Conservation (phyloP, 2,797 vertebrate species). For the Austrolebias charrua region DNA sequence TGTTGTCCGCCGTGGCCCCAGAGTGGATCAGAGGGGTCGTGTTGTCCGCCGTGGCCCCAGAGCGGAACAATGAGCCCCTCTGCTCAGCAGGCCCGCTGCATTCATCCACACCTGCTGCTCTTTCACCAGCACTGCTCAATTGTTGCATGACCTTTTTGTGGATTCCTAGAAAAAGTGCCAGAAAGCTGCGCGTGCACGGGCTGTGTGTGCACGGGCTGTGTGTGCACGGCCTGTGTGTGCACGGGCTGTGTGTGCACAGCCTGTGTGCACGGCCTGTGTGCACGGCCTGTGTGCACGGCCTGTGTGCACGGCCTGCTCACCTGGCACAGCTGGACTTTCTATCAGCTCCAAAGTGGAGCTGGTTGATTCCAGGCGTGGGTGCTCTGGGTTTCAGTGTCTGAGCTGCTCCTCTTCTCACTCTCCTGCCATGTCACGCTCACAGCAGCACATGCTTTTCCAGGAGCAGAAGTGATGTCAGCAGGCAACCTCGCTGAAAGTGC, state of each 20-base stretch:
- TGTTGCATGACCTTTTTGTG: constrained; percentile 39
- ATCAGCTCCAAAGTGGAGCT: background rate
- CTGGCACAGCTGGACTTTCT: background rate
- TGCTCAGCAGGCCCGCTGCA: constrained; percentile 69
- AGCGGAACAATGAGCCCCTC: too few relatives aligned
- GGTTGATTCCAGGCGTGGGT: background rate
- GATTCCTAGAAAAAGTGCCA: constrained; percentile 34
- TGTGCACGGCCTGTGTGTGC: too few relatives aligned
- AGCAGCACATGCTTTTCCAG: constrained; percentile 43
- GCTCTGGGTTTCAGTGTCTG: constrained; percentile 17
- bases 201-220: background rate
- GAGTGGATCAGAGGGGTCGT: too few relatives aligned
- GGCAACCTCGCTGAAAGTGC: constrained; percentile 54
- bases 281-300: too few relatives aligned
- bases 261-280: background rate
- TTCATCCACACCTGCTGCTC: constrained; percentile 66
- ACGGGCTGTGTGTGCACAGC: background rate
- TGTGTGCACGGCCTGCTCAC: background rate
- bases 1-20: too few relatives aligned
- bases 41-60: too few relatives aligned
- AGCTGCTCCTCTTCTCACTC: constrained; percentile 27
- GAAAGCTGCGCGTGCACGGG: constrained; percentile 5
- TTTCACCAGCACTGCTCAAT: constrained; percentile 61
- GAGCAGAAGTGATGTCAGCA: constrained; percentile 54
- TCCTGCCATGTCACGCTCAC: constrained; percentile 26